phyloP scores from a whole-genome alignment of 1,140 invertebrate species.

The Heliothis virescens region DNA sequence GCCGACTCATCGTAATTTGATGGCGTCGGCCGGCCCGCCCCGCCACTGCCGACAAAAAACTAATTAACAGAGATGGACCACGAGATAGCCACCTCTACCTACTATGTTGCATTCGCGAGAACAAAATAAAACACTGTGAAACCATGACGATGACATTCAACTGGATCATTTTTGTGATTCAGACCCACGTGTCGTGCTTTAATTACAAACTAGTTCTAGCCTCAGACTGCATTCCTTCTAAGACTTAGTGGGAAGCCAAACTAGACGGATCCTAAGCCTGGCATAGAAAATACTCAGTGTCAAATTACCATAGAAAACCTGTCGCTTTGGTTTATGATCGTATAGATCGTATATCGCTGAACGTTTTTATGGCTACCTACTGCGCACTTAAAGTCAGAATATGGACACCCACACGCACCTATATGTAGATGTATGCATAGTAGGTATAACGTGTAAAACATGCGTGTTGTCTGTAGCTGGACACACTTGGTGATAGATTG shows the following conservation, averaged over 20 bases:
- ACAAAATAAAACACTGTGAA: conserved; percentile 66
- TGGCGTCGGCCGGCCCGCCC: conserved; percentile 79
- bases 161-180: conserved; percentile 39
- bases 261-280: conserved; percentile 21
- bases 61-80: conserved; percentile 83
- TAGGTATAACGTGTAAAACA: conserved; percentile 26
- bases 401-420: conserved; percentile 17
- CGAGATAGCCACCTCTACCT: conserved; percentile 63
- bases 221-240: conserved; percentile 22
- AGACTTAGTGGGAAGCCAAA: conserved; percentile 31
- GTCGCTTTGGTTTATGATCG: conserved; percentile 43
- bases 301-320: conserved; percentile 45
- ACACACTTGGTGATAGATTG: conserved; percentile 61
- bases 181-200: conserved; percentile 12
- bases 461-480: conserved; percentile 23
- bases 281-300: conserved; percentile 42
- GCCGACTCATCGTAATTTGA: conserved; percentile 85
- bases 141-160: conserved; percentile 51
- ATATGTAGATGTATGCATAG: not conserved
- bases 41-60: conserved; percentile 77
- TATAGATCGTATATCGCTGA: conserved; percentile 35
- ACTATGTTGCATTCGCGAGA: conserved; percentile 70
- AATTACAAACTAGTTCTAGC: conserved; percentile 20
- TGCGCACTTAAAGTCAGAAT: conserved; percentile 12
- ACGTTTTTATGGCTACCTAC: conserved; percentile 38